Percentiles rank a stretch among this genome's conserved stretches.
phyloP scores from a whole-genome alignment of 2,797 vertebrate species.

The Rhinophrynus dorsalis region DNA sequence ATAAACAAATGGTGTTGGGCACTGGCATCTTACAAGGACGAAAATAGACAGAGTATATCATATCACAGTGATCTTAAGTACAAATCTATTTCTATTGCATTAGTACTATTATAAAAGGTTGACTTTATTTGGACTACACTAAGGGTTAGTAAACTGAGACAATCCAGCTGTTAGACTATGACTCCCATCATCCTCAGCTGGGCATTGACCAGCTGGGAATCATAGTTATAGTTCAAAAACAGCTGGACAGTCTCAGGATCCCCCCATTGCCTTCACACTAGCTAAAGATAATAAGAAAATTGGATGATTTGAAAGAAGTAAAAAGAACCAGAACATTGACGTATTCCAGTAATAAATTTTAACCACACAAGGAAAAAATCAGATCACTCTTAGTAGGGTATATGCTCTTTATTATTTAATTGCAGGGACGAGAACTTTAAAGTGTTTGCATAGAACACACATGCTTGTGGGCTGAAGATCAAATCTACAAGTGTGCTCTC shows the following conservation, averaged over 20 bases:
- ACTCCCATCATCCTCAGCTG: too few species aligned
- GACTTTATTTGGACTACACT: slow-evolving; percentile 13
- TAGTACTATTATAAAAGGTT: slow-evolving; percentile 13
- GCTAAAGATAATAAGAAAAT: slow-evolving; percentile 36
- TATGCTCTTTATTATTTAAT: slow-evolving; percentile 35
- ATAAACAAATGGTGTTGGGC: slow-evolving; percentile 38
- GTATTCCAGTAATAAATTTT: slow-evolving; percentile 32
- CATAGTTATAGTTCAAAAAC: too few species aligned
- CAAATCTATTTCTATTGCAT: slow-evolving; percentile 21
- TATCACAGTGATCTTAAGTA: slow-evolving; percentile 22
- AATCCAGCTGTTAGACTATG: too few species aligned
- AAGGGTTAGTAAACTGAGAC: too few species aligned
- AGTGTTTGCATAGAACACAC: slow-evolving; percentile 34
- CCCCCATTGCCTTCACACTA: background rate
- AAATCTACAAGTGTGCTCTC: slow-evolving; percentile 36
- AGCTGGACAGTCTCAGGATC: background rate
- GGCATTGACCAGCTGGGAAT: too few species aligned
- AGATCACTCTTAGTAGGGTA: slow-evolving; percentile 38
- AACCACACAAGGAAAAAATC: slow-evolving; percentile 42
- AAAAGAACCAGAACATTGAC: slow-evolving; percentile 39
- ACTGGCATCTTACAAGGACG: slow-evolving; percentile 17
- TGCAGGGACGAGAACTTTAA: slow-evolving; percentile 27
- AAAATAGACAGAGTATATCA: slow-evolving; percentile 27
- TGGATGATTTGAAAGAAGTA: slow-evolving; percentile 8
- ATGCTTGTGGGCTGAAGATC: slow-evolving; percentile 27